Evolutionary conservation across 2,113 vertebrate species (phyloP).

Genomic region (Catharus fuscescens): DNA sequence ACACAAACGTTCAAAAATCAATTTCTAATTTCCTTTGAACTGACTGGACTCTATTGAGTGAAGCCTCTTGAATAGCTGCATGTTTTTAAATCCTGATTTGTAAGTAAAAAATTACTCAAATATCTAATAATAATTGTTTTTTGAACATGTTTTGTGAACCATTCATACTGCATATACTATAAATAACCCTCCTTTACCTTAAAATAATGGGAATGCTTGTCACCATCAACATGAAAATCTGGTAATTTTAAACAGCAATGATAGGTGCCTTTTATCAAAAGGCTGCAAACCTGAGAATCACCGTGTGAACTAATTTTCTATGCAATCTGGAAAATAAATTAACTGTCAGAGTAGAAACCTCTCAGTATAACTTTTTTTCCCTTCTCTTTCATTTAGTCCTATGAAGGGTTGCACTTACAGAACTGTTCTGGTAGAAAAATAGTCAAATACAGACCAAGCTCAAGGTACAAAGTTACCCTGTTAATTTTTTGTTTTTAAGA

Average conservation of each 20-base stretch:
- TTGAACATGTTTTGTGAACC: not conserved
- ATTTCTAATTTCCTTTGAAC: not conserved
- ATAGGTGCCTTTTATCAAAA: not conserved
- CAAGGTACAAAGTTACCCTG: not conserved
- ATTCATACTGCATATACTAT: not conserved
- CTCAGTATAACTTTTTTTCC: not conserved
- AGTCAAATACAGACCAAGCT: not conserved
- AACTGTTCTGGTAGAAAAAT: not conserved
- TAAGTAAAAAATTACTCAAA: not conserved
- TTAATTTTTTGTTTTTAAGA: conserved; percentile 71
- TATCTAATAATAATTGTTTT: not conserved
- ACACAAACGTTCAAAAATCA: not conserved
- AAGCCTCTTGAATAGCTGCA: not conserved
- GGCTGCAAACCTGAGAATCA: not conserved
- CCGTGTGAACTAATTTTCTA: not conserved
- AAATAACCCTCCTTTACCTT: not conserved
- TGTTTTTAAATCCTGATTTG: not conserved
- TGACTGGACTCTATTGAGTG: not conserved
- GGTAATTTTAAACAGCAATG: not conserved
- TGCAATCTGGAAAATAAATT: not conserved
- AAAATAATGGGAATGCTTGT: not conserved
- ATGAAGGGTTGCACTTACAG: not conserved
- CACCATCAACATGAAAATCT: not conserved
- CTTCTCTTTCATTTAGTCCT: not conserved
- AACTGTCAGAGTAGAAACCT: not conserved